Evolutionary conservation across 2,888 invertebrate genomes (phyloP).

Genomic region (Diplolepis rosae): DNA sequence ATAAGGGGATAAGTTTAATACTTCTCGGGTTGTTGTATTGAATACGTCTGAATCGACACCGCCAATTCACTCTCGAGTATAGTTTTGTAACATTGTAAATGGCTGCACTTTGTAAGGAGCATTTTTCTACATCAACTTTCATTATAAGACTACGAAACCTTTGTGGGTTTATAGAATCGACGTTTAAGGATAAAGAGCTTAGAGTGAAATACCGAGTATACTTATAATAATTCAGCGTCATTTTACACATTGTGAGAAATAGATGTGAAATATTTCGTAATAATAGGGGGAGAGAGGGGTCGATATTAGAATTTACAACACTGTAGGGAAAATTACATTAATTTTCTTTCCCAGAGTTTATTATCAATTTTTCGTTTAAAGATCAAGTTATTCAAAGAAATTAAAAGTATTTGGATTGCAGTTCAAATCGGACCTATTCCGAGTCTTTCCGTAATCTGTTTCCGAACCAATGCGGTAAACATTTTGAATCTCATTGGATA

Average conservation of each 20-base stretch:
- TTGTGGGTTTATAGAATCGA: conserved; percentile 30
- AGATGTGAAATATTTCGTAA: conserved; percentile 30
- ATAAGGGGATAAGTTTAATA: neutral
- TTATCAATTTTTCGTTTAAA: no score
- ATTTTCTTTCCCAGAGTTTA: no score
- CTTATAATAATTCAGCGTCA: conserved; percentile 30
- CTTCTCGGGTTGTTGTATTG: neutral
- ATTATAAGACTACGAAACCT: conserved; percentile 31
- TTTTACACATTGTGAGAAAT: conserved; percentile 29
- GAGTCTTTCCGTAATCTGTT: no score
- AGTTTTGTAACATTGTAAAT: conserved; percentile 25
- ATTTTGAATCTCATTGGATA: no score
- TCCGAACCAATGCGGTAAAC: no score
- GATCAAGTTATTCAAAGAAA: no score
- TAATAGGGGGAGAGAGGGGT: conserved; percentile 4
- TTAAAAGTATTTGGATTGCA: no score
- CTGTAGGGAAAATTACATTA: no score
- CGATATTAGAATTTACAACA: conserved; percentile 20
- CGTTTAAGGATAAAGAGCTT: conserved; percentile 28
- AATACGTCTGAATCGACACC: conserved; percentile 4
- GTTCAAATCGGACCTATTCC: no score
- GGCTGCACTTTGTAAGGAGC: conserved; percentile 23
- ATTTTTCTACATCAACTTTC: conserved; percentile 25
- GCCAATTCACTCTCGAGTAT: conserved; percentile 20
- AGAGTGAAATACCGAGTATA: conserved; percentile 24